A percentile compares a stretch with the other conserved stretches of the same genome.
Conservation (phyloP, 2,113 vertebrate genomes). For the Hucho hucho region DNA sequence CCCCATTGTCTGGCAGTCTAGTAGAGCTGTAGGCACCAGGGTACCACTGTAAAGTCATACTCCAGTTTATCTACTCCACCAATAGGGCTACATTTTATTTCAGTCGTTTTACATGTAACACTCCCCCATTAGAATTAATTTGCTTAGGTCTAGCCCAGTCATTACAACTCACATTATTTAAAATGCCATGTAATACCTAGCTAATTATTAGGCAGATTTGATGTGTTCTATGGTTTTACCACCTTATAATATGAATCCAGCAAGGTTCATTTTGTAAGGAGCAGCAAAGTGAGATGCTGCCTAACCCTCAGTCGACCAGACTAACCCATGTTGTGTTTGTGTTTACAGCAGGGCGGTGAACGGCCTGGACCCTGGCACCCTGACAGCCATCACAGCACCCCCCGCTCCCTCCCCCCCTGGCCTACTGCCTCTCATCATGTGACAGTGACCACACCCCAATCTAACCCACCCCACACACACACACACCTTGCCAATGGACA, state of each 20-base stretch:
- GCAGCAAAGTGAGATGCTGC: no score
- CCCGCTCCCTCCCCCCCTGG: constrained; percentile 80
- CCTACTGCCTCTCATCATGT: constrained; percentile 87
- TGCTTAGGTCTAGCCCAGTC: no score
- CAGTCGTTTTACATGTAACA: no score
- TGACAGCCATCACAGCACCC: constrained; percentile 76
- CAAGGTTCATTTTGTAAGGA: no score
- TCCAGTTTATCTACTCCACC: no score
- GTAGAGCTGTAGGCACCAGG: constrained; percentile 1
- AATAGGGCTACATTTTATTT: no score
- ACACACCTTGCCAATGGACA: background rate
- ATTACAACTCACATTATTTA: no score
- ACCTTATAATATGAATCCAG: no score
- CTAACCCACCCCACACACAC: background rate
- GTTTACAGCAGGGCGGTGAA: constrained; percentile 78
- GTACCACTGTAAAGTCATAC: background rate
- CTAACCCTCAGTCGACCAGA: background rate
- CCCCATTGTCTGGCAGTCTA: background rate
- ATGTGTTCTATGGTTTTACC: no score
- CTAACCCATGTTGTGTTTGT: background rate
- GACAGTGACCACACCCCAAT: constrained; percentile 43
- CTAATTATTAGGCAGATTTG: no score
- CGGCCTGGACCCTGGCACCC: constrained; percentile 79
- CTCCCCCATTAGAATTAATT: no score
- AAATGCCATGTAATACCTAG: no score